Evolutionary conservation across 2,797 vertebrate species (phyloP).

Genomic region (Bufotes viridis): DNA sequence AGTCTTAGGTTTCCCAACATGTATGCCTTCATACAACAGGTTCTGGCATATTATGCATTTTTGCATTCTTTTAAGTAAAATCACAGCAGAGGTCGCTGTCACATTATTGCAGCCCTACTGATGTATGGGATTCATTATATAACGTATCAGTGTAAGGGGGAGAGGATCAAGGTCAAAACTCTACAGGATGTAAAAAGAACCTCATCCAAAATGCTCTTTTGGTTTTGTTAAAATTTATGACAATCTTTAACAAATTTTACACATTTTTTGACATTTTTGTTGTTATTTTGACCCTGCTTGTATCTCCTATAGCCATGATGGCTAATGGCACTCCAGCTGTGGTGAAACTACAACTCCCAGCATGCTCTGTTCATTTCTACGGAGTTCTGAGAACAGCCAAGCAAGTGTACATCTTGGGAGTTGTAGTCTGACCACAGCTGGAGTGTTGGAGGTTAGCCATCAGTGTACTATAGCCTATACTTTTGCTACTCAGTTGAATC

Average conservation of each 20-base stretch:
- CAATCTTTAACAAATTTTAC: background rate
- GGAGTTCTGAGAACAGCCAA: too few species aligned
- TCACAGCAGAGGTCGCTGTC: conserved; percentile 20
- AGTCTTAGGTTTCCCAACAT: background rate
- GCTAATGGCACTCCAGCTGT: too few species aligned
- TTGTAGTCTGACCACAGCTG: too few species aligned
- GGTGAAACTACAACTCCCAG: too few species aligned
- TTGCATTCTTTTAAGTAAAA: background rate
- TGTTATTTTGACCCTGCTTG: background rate
- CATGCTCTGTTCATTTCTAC: too few species aligned
- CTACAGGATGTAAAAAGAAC: background rate
- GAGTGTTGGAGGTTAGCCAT: too few species aligned
- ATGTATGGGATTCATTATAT: background rate
- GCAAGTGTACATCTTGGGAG: too few species aligned
- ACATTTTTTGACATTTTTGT: background rate
- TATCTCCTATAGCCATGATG: too few species aligned
- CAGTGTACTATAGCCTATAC: too few species aligned
- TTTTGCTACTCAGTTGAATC: too few species aligned
- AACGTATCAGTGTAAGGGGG: background rate
- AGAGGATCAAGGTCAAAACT: background rate
- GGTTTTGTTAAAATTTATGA: background rate
- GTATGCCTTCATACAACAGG: background rate
- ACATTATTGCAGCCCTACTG: conserved; percentile 9
- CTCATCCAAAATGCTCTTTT: too few species aligned
- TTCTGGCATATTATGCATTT: background rate